Evolutionary conservation across 1,140 invertebrate genomes (phyloP), one percentile per base, ranked within the genome.

Genomic region (Zaprionus kolodkinae): DNA sequence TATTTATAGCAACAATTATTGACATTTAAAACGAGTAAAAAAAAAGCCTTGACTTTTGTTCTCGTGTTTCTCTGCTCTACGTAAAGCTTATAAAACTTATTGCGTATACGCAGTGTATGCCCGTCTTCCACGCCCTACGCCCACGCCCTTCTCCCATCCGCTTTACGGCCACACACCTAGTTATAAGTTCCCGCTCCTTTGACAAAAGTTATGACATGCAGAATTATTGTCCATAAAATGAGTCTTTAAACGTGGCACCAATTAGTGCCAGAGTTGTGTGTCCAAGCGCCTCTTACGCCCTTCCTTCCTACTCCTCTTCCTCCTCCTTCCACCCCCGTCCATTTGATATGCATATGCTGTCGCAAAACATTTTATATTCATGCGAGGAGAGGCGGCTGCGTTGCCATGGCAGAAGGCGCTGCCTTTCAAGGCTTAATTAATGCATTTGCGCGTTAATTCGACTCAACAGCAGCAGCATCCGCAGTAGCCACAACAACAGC

Each of bases 361-460:
- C 13, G 17, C 27, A 38, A 21, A 48, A 15, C 50, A 67, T 61
- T 56, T 52, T 48, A 55, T 61, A 40, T 36, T 30, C 63, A 56
- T 12, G 7, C 40, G 1, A 40, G 12, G 27, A 30, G 27, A 30
- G 27, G 3, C 5, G 15, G 21, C 25, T 59, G 57, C 54, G 84
- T 84, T 80, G 74, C 80, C 80, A 71, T 78, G 78, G 68, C 48
- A 33, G n/a, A n/a, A 6, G 6, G 13, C 38, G 45, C 17, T 50
- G 55, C 72, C 83, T 82, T 87, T 75, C n/a, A 76, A 70, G 70
- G 62, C 80, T 84, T 87, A 87, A 87, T 87, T 87, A 87, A 87
- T 87, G 84, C 84, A 89, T 80, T 87, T 84, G 80, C 56, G 77
- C 81, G 84, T 88, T 88, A 84, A 87, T 79, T 70, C 78, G 64